These are phyloP conservation scores for Nebria salina DNA, from an alignment of 2,888 invertebrate genomes.

Conservation along the genomic window DNA sequence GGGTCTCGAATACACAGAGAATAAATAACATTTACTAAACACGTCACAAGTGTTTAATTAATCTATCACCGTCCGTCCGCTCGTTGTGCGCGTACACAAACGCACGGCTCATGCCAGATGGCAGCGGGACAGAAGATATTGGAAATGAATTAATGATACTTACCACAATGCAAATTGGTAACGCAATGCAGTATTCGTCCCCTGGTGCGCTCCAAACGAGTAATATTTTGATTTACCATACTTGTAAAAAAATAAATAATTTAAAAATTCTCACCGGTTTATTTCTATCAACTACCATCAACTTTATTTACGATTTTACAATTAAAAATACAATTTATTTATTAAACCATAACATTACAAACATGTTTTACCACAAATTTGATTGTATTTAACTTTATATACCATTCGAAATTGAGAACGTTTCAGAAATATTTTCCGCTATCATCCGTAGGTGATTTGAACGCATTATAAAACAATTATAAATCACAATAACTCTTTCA, in stretches of 20 bases:
- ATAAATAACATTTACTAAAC: slow-evolving; percentile 28
- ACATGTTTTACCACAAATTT: no score
- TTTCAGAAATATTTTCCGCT: not conserved
- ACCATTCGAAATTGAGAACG: no score
- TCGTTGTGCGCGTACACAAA: no score
- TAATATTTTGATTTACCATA: no score
- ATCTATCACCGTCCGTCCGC: slow-evolving; percentile 20
- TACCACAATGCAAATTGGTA: not conserved
- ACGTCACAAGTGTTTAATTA: slow-evolving; percentile 43
- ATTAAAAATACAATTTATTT: no score
- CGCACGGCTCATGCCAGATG: not conserved
- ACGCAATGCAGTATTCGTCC: not conserved
- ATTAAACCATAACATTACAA: no score
- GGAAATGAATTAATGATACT: not conserved
- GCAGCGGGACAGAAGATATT: not conserved
- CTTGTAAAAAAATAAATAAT: no score
- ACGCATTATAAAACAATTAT: not conserved
- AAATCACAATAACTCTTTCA: not conserved
- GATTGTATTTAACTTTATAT: no score
- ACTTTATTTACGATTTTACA: no score
- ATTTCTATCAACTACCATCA: no score
- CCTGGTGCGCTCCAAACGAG: no score
- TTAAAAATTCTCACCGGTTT: no score
- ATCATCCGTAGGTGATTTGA: not conserved
- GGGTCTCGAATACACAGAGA: slow-evolving; percentile 6